Conservation (phyloP, 2,888 invertebrate species). For the Noctua comes region DNA sequence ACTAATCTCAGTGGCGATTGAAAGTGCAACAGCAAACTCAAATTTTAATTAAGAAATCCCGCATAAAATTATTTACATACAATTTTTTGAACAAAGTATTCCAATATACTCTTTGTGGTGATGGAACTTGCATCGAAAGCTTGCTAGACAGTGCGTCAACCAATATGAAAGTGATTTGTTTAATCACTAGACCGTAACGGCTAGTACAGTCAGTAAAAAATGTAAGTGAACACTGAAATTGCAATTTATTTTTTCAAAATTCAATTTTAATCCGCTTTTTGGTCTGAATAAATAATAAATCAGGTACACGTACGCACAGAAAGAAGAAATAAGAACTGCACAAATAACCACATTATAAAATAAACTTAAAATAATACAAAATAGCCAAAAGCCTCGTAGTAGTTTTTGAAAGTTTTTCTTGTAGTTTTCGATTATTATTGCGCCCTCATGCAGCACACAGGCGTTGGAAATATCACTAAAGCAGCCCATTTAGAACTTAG, state of each 20-base stretch:
- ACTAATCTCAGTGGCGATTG: slow-evolving; percentile 3
- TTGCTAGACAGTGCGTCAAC: slow-evolving; percentile 48
- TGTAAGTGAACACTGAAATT: background rate
- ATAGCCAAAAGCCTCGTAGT: background rate
- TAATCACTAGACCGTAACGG: slow-evolving; percentile 67
- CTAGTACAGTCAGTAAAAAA: slow-evolving; percentile 12
- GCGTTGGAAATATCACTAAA: too few species aligned
- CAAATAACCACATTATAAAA: background rate
- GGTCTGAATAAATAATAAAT: too few species aligned
- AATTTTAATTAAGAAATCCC: slow-evolving; percentile 29
- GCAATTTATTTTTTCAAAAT: too few species aligned
- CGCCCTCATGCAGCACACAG: too few species aligned
- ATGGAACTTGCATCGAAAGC: slow-evolving; percentile 53
- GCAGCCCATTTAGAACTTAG: too few species aligned
- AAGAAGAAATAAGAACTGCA: background rate
- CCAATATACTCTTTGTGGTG: slow-evolving; percentile 24
- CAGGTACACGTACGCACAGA: too few species aligned
- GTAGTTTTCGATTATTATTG: background rate
- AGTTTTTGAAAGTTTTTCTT: background rate
- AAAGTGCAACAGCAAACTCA: background rate
- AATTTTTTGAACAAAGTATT: slow-evolving; percentile 43
- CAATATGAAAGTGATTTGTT: slow-evolving; percentile 73
- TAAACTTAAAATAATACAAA: background rate
- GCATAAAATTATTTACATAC: slow-evolving; percentile 6
- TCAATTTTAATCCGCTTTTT: background rate